Conservation (phyloP, 2,888 invertebrate genomes). For the Mactromeris polynyma region DNA sequence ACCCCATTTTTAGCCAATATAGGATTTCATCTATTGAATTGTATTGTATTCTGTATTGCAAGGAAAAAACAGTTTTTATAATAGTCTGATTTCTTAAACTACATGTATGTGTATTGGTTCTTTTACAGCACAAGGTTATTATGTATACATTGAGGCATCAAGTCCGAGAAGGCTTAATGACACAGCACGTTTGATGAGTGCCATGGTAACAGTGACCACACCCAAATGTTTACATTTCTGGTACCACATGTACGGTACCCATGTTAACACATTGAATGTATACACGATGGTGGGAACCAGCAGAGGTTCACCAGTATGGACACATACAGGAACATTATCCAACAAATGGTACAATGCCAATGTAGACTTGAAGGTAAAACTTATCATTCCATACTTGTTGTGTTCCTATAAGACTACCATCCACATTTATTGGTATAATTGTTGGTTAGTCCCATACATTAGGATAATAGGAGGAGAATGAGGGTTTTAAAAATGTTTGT, state of each 20-base stretch:
- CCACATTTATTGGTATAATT: too few species aligned
- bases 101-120: too few species aligned
- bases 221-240: constrained; percentile 82
- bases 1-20: too few species aligned
- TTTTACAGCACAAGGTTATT: constrained; percentile 72
- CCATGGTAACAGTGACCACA: constrained; percentile 60
- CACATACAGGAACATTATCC: constrained; percentile 76
- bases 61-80: too few species aligned
- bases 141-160: constrained; percentile 81
- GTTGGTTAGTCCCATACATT: too few species aligned
- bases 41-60: too few species aligned
- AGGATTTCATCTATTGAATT: too few species aligned
- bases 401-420: too few species aligned
- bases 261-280: constrained; percentile 80
- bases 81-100: too few species aligned
- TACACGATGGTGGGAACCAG: constrained; percentile 71
- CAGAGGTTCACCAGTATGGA: constrained; percentile 77
- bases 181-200: constrained; percentile 74
- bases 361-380: constrained; percentile 65
- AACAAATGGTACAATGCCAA: constrained; percentile 80
- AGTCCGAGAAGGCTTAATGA: constrained; percentile 72
- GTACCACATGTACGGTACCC: constrained; percentile 85
- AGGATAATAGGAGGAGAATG: neutral
- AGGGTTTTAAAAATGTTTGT: neutral
- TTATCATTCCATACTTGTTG: neutral